A percentile compares a stretch with the other conserved stretches of the same genome.
Conservation (phyloP, 2,888 invertebrate genomes). For the Patella ulyssiponensis region DNA sequence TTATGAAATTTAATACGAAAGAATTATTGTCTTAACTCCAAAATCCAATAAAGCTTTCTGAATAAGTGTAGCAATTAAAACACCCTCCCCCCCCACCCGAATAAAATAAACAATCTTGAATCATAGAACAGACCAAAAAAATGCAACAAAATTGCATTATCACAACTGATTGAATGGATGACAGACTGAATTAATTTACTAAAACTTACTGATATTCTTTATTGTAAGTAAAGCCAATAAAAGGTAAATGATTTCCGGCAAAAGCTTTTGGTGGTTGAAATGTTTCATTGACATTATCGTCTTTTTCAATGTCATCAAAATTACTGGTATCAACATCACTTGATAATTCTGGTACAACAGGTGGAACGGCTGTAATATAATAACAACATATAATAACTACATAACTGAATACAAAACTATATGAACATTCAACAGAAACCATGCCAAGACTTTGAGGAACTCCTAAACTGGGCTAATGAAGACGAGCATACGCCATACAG, state of each 20-base stretch:
- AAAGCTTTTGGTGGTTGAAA: conserved; percentile 98
- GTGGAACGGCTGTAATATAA: conserved; percentile 79
- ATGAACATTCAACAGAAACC: neutral
- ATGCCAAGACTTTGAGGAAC: neutral
- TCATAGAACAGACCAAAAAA: no score
- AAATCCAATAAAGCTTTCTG: no score
- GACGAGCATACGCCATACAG: no score
- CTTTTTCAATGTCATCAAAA: conserved; percentile 97
- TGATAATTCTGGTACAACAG: conserved; percentile 94
- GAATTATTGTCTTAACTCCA: no score
- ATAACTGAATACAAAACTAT: neutral
- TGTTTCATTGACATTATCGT: conserved; percentile 88
- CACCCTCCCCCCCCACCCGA: no score
- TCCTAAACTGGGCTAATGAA: no score
- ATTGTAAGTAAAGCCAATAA: conserved; percentile 95
- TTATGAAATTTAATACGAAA: no score
- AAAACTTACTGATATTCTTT: conserved; percentile 81
- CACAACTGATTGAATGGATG: neutral
- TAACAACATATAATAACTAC: neutral
- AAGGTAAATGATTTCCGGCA: conserved; percentile 97
- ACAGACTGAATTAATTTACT: neutral
- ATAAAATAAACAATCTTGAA: no score
- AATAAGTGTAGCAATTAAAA: no score
- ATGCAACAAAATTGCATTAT: no score
- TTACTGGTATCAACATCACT: conserved; percentile 98